Evolutionary conservation across 35 echinoderm and acorn worm genomes (phyloP), one percentile per base, ranked within the genome.

Genomic region (Diadema setosum): DNA sequence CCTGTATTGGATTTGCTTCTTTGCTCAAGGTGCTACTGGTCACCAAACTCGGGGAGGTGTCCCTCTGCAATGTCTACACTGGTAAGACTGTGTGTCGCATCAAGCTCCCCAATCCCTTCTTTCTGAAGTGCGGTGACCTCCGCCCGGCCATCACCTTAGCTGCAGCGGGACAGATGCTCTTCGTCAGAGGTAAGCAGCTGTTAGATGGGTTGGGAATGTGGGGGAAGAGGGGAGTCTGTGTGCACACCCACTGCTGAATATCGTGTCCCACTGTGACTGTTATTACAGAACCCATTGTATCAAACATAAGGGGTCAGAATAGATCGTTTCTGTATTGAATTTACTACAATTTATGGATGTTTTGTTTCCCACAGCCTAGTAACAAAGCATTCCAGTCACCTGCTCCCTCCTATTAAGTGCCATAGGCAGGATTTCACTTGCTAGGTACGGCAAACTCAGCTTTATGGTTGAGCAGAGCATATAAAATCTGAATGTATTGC

Each of bases 151-250:
- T 99, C 26, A 74, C 92, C 25, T 43, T 91, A 15, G 96, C 89
- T 73, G 96, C 89, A 9, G 86, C 82, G 50, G 96, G 85, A 69
- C 92, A 99, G 45, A 91, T 94, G 90, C 46, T 99, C 39, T 92
- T 90, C 39, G 48, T 99, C 11, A 99, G 88, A 99, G 96, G 92
- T 95, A 82, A 34, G n/a, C n/a, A n/a, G 36, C 43, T 21, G 23
- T 42, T 3, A 29, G 15, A 26, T 18, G 34, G 41, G 58, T 37
- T 27, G 7, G 36, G 25, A 4, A 39, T 20, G 0, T 70, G 49
- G 49, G 49, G 14, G 14, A 0, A 0, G 21, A 55, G 0, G 21
- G 21, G 21, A 55, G 49, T 55, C 14, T 12, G 14, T 55, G 49
- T 55, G 49, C 49, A 55, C 0, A 55, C 14, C 49, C 14, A 55